Evolutionary conservation across 2,797 vertebrate genomes (phyloP).

Genomic region (Acropternis orthonyx): DNA sequence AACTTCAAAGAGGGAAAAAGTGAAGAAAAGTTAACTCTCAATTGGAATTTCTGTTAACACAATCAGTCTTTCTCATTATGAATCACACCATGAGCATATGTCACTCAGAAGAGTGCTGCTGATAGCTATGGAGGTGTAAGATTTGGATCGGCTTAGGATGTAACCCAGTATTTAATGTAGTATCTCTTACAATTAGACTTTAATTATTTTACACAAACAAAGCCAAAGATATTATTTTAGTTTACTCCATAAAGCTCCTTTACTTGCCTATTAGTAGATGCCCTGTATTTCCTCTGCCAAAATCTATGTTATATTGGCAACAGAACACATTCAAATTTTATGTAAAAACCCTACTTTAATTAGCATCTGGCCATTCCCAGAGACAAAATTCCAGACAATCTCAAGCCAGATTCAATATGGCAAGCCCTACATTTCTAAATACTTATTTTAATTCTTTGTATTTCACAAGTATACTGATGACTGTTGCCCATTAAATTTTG

Average conservation of each 20-base stretch:
- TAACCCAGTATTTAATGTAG: background rate
- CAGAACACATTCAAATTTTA: background rate
- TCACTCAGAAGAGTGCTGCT: background rate
- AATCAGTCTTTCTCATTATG: background rate
- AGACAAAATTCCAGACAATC: background rate
- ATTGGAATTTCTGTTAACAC: background rate
- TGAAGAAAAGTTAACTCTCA: constrained; percentile 1
- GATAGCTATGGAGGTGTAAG: background rate
- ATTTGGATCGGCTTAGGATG: background rate
- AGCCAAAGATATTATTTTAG: constrained; percentile 5
- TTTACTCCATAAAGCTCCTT: constrained; percentile 5
- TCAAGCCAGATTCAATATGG: background rate
- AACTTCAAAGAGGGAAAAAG: background rate
- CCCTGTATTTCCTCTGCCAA: constrained; percentile 2
- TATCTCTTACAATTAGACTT: constrained; percentile 38
- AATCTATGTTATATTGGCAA: background rate
- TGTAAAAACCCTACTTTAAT: constrained; percentile 25
- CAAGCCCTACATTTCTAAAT: background rate
- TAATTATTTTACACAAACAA: constrained; percentile 31
- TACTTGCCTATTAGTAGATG: constrained; percentile 4
- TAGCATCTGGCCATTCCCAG: background rate
- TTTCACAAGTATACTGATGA: background rate
- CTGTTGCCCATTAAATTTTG: background rate
- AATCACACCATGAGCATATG: background rate
- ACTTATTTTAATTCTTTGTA: background rate